Evolutionary conservation across 2,888 invertebrate species (phyloP), one percentile per base, ranked within the genome.

Genomic region (Homarus gammarus): DNA sequence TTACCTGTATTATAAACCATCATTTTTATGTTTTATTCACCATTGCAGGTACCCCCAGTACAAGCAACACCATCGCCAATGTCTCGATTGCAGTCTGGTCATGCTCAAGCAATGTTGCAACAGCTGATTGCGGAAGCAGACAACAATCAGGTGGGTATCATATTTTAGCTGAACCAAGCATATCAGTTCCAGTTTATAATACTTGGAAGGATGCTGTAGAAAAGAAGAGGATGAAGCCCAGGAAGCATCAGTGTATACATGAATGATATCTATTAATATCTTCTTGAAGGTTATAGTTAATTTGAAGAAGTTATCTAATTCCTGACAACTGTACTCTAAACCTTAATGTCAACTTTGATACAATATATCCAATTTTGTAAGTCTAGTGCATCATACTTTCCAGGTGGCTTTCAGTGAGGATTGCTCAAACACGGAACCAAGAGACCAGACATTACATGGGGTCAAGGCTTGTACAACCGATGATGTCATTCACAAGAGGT

Each of bases 351-450:
- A n/a, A n/a, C n/a, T n/a, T n/a, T n/a, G n/a, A n/a, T n/a, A n/a
- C n/a, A n/a, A n/a, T n/a, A n/a, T n/a, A n/a, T n/a, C n/a, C n/a
- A n/a, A n/a, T n/a, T n/a, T n/a, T n/a, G n/a, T n/a, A n/a, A n/a
- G n/a, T n/a, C n/a, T 56, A 18, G 10, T 56, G 56, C 61, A 61
- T n/a, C 6, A 10, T 5, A 1, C 1, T 56, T 73, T 84, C 27
- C 84, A 87, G 87, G 97, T 99, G 1, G 99, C 98, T 44, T 99
- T 99, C 94, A 98, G 98, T 93, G 99, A 99, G 94, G 98, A 98
- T 95, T 96, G 98, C 89, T 96, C 96, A 5, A 92, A 92, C 33
- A 96, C 96, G 18, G 92, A 92, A 49, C 96, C 96, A 0, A 94
- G 96, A 78, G 97, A 97, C 87, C 96, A 97, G 92, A 96, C 96